Evolutionary conservation across 2,888 invertebrate species (phyloP).

Genomic region (Eudasyphora cyanicolor): DNA sequence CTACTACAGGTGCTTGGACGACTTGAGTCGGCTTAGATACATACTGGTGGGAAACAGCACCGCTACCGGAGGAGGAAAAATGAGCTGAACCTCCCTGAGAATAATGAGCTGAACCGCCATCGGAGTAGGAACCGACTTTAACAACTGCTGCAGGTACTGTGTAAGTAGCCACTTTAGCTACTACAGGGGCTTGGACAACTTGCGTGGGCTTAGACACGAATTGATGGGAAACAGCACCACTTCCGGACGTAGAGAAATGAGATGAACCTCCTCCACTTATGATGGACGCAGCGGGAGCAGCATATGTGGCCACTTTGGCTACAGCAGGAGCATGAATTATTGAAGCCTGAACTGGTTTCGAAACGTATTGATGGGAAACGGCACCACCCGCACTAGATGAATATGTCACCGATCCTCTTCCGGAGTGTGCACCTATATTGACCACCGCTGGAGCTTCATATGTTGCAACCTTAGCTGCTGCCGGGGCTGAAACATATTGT

Average conservation of each 20-base stretch:
- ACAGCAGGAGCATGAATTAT: slow-evolving; percentile 58
- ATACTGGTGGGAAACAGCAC: slow-evolving; percentile 70
- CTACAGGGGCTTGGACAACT: slow-evolving; percentile 69
- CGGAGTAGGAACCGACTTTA: slow-evolving; percentile 64
- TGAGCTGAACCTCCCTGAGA: slow-evolving; percentile 38
- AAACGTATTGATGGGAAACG: slow-evolving; percentile 68
- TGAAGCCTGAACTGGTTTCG: slow-evolving; percentile 63
- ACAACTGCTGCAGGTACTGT: slow-evolving; percentile 54
- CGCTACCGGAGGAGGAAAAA: too few relatives aligned
- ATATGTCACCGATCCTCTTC: slow-evolving; percentile 41
- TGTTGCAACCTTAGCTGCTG: slow-evolving; percentile 61
- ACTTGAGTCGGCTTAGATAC: slow-evolving; percentile 69
- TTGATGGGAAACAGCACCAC: slow-evolving; percentile 70
- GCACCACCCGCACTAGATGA: slow-evolving; percentile 62
- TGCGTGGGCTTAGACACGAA: slow-evolving; percentile 70
- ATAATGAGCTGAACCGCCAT: slow-evolving; percentile 36
- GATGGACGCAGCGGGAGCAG: too few relatives aligned
- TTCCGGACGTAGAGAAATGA: slow-evolving; percentile 61
- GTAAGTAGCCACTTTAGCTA: slow-evolving; percentile 68
- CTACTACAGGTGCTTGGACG: slow-evolving; percentile 46
- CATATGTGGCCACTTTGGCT: slow-evolving; percentile 51
- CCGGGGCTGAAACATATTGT: slow-evolving; percentile 54
- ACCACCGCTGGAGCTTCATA: slow-evolving; percentile 56
- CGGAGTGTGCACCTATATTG: slow-evolving; percentile 44
- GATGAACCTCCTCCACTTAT: slow-evolving; percentile 37